Evolutionary conservation across 2,797 vertebrate genomes (phyloP).

Genomic region (Jordanella pulchra): DNA sequence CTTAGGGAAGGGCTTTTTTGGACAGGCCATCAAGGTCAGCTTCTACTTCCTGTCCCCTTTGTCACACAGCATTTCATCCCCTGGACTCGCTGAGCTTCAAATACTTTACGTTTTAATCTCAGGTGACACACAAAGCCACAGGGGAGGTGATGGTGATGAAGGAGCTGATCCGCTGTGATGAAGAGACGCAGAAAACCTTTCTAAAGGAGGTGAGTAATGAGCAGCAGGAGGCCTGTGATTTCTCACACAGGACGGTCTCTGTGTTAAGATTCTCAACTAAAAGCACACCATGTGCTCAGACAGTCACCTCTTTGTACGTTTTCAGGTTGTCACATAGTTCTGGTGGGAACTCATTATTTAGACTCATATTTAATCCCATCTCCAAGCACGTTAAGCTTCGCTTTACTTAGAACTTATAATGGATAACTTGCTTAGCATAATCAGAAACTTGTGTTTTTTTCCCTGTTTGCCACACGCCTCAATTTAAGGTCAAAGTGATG

Average conservation of each 20-base stretch:
- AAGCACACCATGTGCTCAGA: constrained; percentile 12
- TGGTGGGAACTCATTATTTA: constrained; percentile 16
- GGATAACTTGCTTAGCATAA: constrained; percentile 18
- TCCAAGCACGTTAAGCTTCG: constrained; percentile 11
- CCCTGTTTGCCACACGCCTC: background rate
- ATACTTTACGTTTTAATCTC: constrained; percentile 16
- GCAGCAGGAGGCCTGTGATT: constrained; percentile 26
- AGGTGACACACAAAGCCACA: constrained; percentile 95
- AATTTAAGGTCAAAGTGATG: constrained; percentile 93
- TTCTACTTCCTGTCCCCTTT: background rate
- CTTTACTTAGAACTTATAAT: constrained; percentile 11
- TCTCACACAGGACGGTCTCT: constrained; percentile 29
- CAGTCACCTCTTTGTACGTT: constrained; percentile 43
- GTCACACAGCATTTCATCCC: background rate
- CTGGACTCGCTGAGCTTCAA: background rate
- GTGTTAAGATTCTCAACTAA: constrained; percentile 33
- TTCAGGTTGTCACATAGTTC: constrained; percentile 12
- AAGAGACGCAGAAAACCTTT: constrained; percentile 95
- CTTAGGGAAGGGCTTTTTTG: constrained; percentile 94
- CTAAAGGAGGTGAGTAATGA: constrained; percentile 86
- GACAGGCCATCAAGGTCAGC: constrained; percentile 92
- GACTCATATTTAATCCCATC: constrained; percentile 15
- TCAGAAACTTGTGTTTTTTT: constrained; percentile 6
- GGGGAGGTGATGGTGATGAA: constrained; percentile 99
- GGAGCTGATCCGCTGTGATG: constrained; percentile 93